Evolutionary conservation across 2,113 vertebrate species (phyloP), one percentile per base, ranked within the genome.

Genomic region (Ctenodactylus gundi): DNA sequence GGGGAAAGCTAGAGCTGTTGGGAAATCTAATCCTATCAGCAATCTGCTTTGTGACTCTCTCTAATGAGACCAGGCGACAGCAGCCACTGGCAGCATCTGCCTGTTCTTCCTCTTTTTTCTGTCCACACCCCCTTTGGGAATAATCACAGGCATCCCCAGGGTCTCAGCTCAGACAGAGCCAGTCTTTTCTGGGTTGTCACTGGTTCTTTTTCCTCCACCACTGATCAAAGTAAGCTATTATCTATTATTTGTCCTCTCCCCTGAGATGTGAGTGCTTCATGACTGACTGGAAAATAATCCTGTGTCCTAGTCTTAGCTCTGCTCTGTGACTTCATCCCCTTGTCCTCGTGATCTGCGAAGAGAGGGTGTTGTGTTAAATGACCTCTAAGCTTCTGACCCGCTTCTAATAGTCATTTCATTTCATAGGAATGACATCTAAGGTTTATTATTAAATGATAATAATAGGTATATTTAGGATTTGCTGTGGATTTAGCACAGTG

Each of bases 11-110:
- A 91, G 94, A 90, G 65, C 67, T 90, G 72, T 75, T 3, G 15
- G 65, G 96, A 97, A 92, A 97, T 88, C 90, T 89, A 93, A 95
- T 95, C 90, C 92, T 75, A 94, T 90, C 90, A 85, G 51, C 3
- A 67, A 96, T 97, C 94, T 96, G 90, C 65, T 87, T 44, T 25
- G 72, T 53, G 49, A 93, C 39, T 90, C 70, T 94, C 80, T 85
- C 88, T 97, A 96, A 96, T 92, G 91, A 97, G 95, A 93, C 87
- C 51, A 93, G 95, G 44, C 85, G 90, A 96, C 85, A 90, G 7
- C 15, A n/a, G 67, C 12, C 86, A 78, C 73, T 86, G 89, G 91
- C 34, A 85, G 83, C 46, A 84, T 41, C 77, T 94, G 39, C 39
- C 62, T 72, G 44, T 92, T 68, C 76, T 94, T 76, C 65, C 41